A percentile compares a stretch with the other conserved stretches of the same genome.
Conservation (phyloP, 1,140 invertebrate species). For the Colletes latitarsis region DNA sequence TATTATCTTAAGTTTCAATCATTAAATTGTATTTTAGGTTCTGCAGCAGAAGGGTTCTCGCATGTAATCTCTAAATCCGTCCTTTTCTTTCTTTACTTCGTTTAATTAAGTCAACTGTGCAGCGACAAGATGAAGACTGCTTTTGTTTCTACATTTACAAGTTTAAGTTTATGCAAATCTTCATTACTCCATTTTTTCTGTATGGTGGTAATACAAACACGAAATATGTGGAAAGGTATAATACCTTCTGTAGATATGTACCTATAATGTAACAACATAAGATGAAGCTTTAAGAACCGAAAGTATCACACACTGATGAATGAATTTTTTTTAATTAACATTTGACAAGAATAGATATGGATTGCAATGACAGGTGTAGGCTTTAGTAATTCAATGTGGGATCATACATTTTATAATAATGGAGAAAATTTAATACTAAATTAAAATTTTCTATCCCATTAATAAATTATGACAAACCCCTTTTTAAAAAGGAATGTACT, state of each 20-base stretch:
- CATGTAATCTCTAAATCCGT: slow-evolving; percentile 85
- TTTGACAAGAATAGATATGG: slow-evolving; percentile 29
- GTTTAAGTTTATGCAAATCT: slow-evolving; percentile 56
- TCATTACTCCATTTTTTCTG: slow-evolving; percentile 43
- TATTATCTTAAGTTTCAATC: slow-evolving; percentile 44
- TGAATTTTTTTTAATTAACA: slow-evolving; percentile 36
- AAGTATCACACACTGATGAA: slow-evolving; percentile 50
- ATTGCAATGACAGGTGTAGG: slow-evolving; percentile 45
- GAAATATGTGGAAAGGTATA: slow-evolving; percentile 49
- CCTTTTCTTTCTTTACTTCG: slow-evolving; percentile 68
- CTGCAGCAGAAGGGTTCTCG: slow-evolving; percentile 94
- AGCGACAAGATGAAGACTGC: slow-evolving; percentile 75
- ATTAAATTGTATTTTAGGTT: slow-evolving; percentile 78
- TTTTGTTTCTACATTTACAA: slow-evolving; percentile 66
- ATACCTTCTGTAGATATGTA: slow-evolving; percentile 52
- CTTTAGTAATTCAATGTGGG: slow-evolving; percentile 46
- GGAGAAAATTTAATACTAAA: slow-evolving; percentile 32
- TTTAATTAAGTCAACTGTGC: slow-evolving; percentile 68
- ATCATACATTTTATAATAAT: slow-evolving; percentile 56
- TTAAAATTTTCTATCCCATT: slow-evolving; percentile 52
- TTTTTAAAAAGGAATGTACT: slow-evolving; percentile 47
- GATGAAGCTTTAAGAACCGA: slow-evolving; percentile 59
- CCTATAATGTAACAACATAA: slow-evolving; percentile 45
- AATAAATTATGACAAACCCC: slow-evolving; percentile 23
- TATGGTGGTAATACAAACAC: slow-evolving; percentile 36